Evolutionary conservation across 2,113 vertebrate species (phyloP).

Genomic region (Clarias batrachus): DNA sequence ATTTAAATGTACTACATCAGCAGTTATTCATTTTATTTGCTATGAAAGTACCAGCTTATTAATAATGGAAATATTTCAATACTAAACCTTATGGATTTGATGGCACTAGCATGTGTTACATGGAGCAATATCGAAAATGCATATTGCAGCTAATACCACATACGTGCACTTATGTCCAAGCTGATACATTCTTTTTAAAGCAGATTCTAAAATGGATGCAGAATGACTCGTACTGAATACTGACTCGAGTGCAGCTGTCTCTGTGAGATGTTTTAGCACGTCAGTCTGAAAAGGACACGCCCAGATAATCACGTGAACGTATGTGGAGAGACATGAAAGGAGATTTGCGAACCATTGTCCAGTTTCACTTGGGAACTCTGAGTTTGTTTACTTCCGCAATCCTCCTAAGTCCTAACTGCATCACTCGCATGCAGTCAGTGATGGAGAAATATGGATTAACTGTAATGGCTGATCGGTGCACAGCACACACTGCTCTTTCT

Average conservation of each 20-base stretch:
- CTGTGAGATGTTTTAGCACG: background rate
- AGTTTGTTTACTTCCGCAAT: background rate
- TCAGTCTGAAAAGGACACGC: background rate
- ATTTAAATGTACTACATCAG: background rate
- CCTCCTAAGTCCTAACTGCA: background rate
- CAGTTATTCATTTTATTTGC: too few relatives aligned
- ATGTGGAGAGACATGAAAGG: background rate
- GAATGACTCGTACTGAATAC: background rate
- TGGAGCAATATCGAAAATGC: background rate
- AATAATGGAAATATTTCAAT: background rate
- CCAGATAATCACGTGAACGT: background rate
- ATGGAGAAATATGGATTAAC: background rate
- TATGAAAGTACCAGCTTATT: background rate
- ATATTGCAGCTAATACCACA: background rate
- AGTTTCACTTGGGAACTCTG: background rate
- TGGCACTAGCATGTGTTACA: background rate
- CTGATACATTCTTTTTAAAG: background rate
- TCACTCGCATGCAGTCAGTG: background rate
- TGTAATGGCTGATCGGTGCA: conserved; percentile 8
- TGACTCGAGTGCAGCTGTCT: background rate
- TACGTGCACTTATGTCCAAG: background rate
- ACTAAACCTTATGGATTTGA: background rate
- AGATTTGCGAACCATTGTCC: background rate
- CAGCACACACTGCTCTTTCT: background rate
- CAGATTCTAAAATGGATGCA: background rate